Percentiles rank a stretch among this genome's conserved stretches.
These are phyloP conservation scores for Boleophthalmus pectinirostris DNA, from an alignment of 2,113 vertebrate species.

Conservation along the genomic window DNA sequence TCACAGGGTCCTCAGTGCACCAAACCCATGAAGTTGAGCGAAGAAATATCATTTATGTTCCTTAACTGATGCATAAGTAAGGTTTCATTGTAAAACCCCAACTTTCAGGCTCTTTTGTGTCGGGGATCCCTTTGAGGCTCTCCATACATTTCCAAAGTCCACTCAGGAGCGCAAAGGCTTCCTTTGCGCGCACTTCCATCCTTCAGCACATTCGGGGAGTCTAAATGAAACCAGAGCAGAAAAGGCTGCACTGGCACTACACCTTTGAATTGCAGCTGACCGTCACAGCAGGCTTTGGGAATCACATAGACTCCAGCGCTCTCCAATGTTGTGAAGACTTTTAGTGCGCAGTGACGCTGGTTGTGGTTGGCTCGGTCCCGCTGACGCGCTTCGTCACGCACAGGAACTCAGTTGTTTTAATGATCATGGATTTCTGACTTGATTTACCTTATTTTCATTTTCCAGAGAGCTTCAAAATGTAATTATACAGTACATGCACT, in stretches of 20 bases:
- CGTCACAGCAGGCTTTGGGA: conserved; percentile 4
- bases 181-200: conserved; percentile 50
- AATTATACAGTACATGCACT: not conserved
- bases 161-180: conserved; percentile 49
- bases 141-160: conserved; percentile 37
- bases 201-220: conserved; percentile 31
- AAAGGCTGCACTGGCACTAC: conserved; percentile 2
- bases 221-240: not conserved
- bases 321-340: conserved; percentile 43
- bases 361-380: conserved; percentile 62
- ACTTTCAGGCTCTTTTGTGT: conserved; percentile 45
- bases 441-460: conserved; percentile 17
- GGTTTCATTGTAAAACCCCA: conserved; percentile 25
- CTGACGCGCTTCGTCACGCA: conserved; percentile 70
- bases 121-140: conserved; percentile 32
- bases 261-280: conserved; percentile 1
- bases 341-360: conserved; percentile 62
- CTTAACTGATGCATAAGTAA: conserved; percentile 32
- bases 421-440: conserved; percentile 45
- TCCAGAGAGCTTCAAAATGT: conserved; percentile 6
- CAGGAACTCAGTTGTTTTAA: conserved; percentile 47
- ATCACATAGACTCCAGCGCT: conserved; percentile 44
- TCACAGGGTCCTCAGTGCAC: conserved; percentile 56
- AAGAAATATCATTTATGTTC: conserved; percentile 66
- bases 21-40: conserved; percentile 52